Conservation (phyloP, 1,140 invertebrate species). For the Caligus rogercresseyi region DNA sequence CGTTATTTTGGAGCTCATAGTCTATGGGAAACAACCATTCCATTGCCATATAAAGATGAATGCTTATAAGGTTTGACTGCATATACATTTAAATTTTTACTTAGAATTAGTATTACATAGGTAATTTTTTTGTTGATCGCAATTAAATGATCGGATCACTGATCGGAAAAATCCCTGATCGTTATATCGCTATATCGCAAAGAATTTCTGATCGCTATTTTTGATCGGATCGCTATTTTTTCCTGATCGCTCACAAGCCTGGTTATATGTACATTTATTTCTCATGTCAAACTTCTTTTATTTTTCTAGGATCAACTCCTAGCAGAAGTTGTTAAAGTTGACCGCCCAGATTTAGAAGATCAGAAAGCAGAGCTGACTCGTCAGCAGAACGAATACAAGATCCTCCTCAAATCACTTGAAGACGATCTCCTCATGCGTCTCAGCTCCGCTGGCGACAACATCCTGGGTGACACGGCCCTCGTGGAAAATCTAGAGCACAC, state of each 20-base stretch:
- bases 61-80: too few relatives aligned
- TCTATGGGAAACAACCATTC: too few relatives aligned
- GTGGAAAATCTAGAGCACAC: conserved; percentile 93
- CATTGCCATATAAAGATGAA: too few relatives aligned
- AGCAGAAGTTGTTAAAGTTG: conserved; percentile 87
- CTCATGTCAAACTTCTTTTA: background rate
- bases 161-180: too few relatives aligned
- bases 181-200: too few relatives aligned
- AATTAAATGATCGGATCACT: too few relatives aligned
- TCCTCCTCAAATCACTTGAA: conserved; percentile 75
- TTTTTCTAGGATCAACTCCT: conserved; percentile 65
- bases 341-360: conserved; percentile 84
- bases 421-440: conserved; percentile 74
- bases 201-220: too few relatives aligned
- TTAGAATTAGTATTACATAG: too few relatives aligned
- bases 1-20: too few relatives aligned
- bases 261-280: conserved; percentile 77
- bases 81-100: too few relatives aligned
- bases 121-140: too few relatives aligned
- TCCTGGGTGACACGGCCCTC: conserved; percentile 68
- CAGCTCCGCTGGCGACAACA: conserved; percentile 76
- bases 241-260: conserved; percentile 82
- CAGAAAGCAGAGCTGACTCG: conserved; percentile 65
- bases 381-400: conserved; percentile 94
- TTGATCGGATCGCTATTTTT: too few relatives aligned